Percentiles rank a stretch among this genome's conserved stretches.
Conservation (phyloP, 2,888 invertebrate species). For the Agrochola lota region DNA sequence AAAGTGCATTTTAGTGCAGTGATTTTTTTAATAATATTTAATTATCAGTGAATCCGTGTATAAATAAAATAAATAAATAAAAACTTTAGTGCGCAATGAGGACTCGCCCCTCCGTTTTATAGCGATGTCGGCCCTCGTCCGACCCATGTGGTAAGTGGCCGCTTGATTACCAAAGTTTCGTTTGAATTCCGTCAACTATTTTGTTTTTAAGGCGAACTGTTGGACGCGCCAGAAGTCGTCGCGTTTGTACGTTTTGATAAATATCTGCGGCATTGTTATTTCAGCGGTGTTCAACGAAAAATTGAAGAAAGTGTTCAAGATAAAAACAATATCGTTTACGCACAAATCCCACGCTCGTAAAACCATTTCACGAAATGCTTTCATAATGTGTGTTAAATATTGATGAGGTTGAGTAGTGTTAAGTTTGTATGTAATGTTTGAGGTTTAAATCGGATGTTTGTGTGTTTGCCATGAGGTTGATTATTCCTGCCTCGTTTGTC, state of each 20-base stretch:
- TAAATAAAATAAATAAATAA: conserved; percentile 65
- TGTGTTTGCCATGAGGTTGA: conserved; percentile 72
- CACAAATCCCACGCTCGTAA: conserved; percentile 90
- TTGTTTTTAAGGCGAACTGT: conserved; percentile 73
- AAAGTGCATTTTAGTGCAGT: conserved; percentile 82
- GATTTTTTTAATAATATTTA: conserved; percentile 67
- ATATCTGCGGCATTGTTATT: conserved; percentile 80
- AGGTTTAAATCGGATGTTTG: conserved; percentile 67
- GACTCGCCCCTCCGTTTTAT: conserved; percentile 83
- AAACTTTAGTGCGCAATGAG: conserved; percentile 87
- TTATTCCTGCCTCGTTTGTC: conserved; percentile 74
- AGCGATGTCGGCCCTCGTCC: conserved; percentile 91
- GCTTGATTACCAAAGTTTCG: conserved; percentile 66
- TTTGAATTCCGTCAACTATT: conserved; percentile 72
- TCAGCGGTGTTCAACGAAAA: conserved; percentile 85
- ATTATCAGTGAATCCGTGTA: conserved; percentile 79
- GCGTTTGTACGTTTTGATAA: conserved; percentile 67
- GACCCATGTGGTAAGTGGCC: conserved; percentile 89
- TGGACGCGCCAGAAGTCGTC: conserved; percentile 69
- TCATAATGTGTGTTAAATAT: conserved; percentile 78
- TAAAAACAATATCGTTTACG: conserved; percentile 80
- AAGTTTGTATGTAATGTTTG: conserved; percentile 65
- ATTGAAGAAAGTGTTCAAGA: conserved; percentile 83
- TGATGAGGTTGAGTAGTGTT: conserved; percentile 67
- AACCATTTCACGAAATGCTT: conserved; percentile 91